A percentile compares a stretch with the other conserved stretches of the same genome.
phyloP scores from a whole-genome alignment of 2,113 vertebrate genomes.

The Brachypteracias leptosomus region DNA sequence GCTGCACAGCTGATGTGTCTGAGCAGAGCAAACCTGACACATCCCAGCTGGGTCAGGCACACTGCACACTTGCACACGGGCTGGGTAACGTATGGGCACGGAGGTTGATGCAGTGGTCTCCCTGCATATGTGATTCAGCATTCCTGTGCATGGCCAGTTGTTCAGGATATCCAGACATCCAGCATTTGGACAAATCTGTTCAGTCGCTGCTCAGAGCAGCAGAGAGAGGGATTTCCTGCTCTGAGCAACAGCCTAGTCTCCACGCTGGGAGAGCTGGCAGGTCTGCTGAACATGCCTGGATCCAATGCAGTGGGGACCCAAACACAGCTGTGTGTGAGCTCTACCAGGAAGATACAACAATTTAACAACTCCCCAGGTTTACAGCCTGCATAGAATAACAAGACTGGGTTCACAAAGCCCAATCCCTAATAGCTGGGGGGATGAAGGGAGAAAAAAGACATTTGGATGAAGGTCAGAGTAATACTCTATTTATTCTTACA shows the following conservation, averaged over 20 bases:
- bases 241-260: not conserved
- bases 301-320: not conserved
- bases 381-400: not conserved
- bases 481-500: not conserved
- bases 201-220: not conserved
- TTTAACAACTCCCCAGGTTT: not conserved
- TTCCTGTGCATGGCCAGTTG: not conserved
- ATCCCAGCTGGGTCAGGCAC: not conserved
- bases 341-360: not conserved
- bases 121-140: not conserved
- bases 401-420: not conserved
- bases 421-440: not conserved
- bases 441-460: not conserved
- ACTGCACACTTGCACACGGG: not conserved
- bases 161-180: not conserved
- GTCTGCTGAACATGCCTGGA: not conserved
- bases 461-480: not conserved
- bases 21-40: not conserved
- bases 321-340: conserved; percentile 8
- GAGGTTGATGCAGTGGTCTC: not conserved
- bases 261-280: not conserved
- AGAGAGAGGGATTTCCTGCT: not conserved
- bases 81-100: fast-evolving
- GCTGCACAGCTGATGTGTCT: not conserved
- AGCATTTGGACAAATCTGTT: not conserved